phyloP scores from a whole-genome alignment of 2,888 invertebrate species.

The Caenorhabditis uteleia region DNA sequence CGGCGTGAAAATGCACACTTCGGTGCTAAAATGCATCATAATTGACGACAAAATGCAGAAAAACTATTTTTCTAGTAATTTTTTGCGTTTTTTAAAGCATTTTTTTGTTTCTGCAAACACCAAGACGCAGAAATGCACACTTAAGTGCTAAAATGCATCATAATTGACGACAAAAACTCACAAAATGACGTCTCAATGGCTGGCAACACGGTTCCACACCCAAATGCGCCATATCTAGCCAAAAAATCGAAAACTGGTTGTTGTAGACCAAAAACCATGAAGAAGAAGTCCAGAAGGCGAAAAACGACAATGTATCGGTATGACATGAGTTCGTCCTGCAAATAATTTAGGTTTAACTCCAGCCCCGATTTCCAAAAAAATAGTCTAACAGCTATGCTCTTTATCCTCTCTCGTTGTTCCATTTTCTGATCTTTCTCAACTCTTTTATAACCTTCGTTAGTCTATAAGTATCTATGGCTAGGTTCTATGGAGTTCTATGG shows the following conservation, averaged over 20 bases:
- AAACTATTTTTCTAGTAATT: too few species aligned
- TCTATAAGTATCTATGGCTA: not conserved
- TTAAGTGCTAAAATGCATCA: too few species aligned
- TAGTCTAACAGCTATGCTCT: too few species aligned
- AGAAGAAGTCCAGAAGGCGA: conserved; percentile 51
- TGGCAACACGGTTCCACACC: conserved; percentile 47
- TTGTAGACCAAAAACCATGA: conserved; percentile 59
- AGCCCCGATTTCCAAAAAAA: not conserved
- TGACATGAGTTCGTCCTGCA: conserved; percentile 61
- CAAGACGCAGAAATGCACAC: too few species aligned
- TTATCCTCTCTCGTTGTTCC: too few species aligned
- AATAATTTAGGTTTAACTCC: not conserved
- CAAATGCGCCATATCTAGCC: conserved; percentile 56
- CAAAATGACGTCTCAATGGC: conserved; percentile 54
- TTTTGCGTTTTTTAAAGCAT: too few species aligned
- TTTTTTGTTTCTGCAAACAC: too few species aligned
- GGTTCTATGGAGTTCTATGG: not conserved
- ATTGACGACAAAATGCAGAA: too few species aligned
- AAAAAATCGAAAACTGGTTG: conserved; percentile 66
- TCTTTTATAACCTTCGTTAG: not conserved
- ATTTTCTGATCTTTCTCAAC: too few species aligned
- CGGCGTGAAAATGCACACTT: too few species aligned
- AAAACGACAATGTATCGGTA: conserved; percentile 62
- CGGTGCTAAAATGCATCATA: too few species aligned
- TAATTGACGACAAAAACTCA: conserved; percentile 35